Conservation (phyloP, 35 echinoderm and acorn worm species). For the Heliocidaris tuberculata region DNA sequence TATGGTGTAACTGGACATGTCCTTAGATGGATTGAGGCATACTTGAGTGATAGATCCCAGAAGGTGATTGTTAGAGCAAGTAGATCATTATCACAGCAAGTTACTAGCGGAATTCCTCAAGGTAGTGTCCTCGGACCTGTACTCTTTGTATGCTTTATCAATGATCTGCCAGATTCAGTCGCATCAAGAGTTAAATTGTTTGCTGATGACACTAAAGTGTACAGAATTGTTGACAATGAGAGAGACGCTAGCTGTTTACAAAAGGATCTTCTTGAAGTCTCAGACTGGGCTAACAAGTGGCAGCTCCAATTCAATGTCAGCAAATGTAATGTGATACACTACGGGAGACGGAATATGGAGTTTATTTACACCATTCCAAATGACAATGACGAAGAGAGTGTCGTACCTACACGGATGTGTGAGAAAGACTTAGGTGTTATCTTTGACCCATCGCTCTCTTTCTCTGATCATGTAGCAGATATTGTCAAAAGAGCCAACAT, state of each 20-base stretch:
- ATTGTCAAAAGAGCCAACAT: slow-evolving; percentile 25
- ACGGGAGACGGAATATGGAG: slow-evolving; percentile 10
- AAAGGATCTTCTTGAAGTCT: neutral
- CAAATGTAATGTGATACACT: slow-evolving; percentile 49
- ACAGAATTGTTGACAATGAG: slow-evolving; percentile 17
- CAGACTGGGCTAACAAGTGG: slow-evolving; percentile 42
- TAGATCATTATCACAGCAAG: neutral
- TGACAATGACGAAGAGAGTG: neutral
- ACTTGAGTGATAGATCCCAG: slow-evolving; percentile 34
- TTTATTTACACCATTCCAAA: slow-evolving; percentile 5
- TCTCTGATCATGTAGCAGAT: slow-evolving; percentile 9
- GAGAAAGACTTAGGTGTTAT: slow-evolving; percentile 32
- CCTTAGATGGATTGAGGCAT: slow-evolving; percentile 37
- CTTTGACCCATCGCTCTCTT: slow-evolving; percentile 27
- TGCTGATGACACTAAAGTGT: slow-evolving; percentile 53
- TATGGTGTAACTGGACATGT: slow-evolving; percentile 43
- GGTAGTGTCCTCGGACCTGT: slow-evolving; percentile 41
- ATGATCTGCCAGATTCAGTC: neutral
- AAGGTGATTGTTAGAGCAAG: neutral
- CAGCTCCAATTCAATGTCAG: slow-evolving; percentile 25
- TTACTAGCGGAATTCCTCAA: too few relatives aligned
- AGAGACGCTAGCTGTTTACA: slow-evolving; percentile 18
- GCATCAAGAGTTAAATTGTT: slow-evolving; percentile 13
- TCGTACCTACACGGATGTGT: neutral
- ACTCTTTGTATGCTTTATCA: slow-evolving; percentile 22